Base-by-base conservation (phyloP, 2,888 invertebrate species). In the Cantharis flavilabris region DNA sequence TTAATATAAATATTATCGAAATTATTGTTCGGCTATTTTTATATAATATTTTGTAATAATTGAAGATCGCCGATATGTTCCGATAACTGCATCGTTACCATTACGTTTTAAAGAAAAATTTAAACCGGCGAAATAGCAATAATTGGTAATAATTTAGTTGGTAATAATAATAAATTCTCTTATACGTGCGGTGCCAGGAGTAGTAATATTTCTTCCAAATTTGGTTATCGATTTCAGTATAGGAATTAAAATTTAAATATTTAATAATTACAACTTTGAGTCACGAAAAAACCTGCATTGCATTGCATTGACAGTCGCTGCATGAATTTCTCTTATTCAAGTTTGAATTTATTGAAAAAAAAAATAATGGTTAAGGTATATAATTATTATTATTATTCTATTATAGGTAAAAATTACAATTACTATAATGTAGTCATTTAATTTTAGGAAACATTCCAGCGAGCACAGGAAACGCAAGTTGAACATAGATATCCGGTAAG, bases 401-500 rank as follows among this genome's bases (percentile, higher is more conserved):
- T 49, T n/a, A 49, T 49, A 49, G 49, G 49, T 49, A 49, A 49
- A 49, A 49, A 33, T 33, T 33, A 13, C 33, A 33, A 33, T 49
- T 49, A 49, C 49, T n/a, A 49, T 62, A 73, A 73, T 62, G 65
- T 23, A 23, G 9, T 69, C 26, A 62, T 77, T 78, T 81, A 71
- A 80, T 87, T 87, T 80, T 87, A 88, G 88, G 87, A 88, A 86
- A 85, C 87, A 86, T 87, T 86, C 87, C 87, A 87, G 83, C 85
- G 87, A 85, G 82, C 86, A 85, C 88, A 86, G 87, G 88, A 88
- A 87, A 83, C 86, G 82, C 87, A 85, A 85, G 84, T 83, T 84
- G 88, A 87, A 83, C 87, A 86, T 84, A 87, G 86, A 84, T 87
- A 86, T 87, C 88, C 87, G 88, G 88, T 87, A 83, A 87, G 87